Conservation (phyloP, 2,113 vertebrate species). For the Sminthopsis crassicaudata region DNA sequence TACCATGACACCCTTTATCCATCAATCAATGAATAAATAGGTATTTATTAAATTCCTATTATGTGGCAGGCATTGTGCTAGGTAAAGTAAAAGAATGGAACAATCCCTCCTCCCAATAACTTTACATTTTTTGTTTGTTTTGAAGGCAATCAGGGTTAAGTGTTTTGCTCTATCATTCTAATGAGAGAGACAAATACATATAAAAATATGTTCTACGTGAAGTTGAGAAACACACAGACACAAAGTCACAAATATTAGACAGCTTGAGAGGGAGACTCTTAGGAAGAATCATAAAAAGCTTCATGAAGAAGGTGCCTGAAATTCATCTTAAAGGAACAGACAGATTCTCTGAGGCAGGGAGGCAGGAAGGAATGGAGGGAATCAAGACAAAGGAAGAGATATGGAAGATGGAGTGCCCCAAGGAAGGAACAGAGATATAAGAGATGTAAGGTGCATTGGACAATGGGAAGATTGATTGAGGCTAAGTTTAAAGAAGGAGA, state of each 20-base stretch:
- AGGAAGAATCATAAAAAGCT: background rate
- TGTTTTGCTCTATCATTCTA: background rate
- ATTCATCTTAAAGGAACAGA: background rate
- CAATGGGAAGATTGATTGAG: background rate
- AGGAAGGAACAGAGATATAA: background rate
- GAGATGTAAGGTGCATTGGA: too few relatives aligned
- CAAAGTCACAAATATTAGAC: background rate
- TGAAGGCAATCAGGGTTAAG: too few relatives aligned
- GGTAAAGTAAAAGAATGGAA: background rate
- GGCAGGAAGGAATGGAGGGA: background rate
- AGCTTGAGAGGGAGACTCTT: background rate
- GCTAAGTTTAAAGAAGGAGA: background rate
- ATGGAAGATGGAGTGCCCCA: background rate
- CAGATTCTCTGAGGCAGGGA: background rate
- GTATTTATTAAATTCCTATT: background rate
- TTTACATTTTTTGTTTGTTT: background rate
- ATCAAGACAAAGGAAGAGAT: background rate
- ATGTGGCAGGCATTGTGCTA: background rate
- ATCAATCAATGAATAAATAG: background rate
- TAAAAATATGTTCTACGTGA: background rate
- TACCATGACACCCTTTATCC: background rate
- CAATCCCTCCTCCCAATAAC: background rate
- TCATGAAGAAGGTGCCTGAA: background rate
- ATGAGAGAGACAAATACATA: background rate
- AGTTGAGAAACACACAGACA: background rate